phyloP scores from a whole-genome alignment of 2,113 vertebrate genomes.

The Alaudala cheleensis region DNA sequence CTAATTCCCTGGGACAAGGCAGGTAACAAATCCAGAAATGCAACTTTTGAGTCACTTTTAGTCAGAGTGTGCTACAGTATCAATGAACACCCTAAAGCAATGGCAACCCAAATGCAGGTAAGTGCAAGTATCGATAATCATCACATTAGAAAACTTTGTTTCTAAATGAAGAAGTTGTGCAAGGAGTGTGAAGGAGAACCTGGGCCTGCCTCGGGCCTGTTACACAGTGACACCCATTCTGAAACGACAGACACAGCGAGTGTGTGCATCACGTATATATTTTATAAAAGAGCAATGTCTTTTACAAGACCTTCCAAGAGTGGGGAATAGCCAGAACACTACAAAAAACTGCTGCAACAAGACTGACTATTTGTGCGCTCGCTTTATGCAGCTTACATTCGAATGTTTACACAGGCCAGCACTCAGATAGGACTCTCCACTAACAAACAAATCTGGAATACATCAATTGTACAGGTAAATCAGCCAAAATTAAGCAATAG shows the following conservation, averaged over 20 bases:
- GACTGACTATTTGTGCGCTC: constrained; percentile 59
- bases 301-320: neutral
- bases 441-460: constrained; percentile 70
- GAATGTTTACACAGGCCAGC: constrained; percentile 69
- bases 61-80: neutral
- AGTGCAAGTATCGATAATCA: neutral
- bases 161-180: too few relatives aligned
- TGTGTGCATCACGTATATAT: neutral
- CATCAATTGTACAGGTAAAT: constrained; percentile 63
- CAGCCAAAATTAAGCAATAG: constrained; percentile 62
- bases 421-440: constrained; percentile 67
- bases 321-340: neutral
- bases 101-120: neutral
- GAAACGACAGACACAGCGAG: neutral
- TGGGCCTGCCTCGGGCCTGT: neutral
- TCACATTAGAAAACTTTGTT: too few relatives aligned
- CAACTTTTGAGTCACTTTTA: neutral
- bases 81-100: neutral
- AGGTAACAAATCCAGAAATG: neutral
- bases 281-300: neutral
- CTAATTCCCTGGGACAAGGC: neutral
- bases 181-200: too few relatives aligned
- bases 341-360: constrained; percentile 10
- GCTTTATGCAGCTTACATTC: constrained; percentile 74
- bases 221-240: fast-evolving